A percentile compares a stretch with the other conserved stretches of the same genome.
Conservation (phyloP, 1,140 invertebrate genomes). For the Druon quercuslanigerum region DNA sequence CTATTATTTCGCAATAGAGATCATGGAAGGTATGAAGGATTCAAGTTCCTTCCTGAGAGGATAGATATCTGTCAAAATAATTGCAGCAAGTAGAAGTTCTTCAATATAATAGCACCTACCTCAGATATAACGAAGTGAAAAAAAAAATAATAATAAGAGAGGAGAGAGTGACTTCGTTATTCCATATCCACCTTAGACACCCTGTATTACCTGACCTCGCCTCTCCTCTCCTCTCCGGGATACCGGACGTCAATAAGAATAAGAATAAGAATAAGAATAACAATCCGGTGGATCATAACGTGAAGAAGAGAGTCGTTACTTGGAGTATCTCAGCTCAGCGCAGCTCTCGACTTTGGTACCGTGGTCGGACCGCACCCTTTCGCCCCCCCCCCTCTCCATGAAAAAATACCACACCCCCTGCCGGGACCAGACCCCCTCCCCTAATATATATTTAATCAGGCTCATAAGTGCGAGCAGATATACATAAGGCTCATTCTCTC, state of each 20-base stretch:
- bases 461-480: conserved; percentile 59
- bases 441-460: conserved; percentile 74
- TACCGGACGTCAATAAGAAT: conserved; percentile 55
- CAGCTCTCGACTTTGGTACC: conserved; percentile 44
- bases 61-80: too few species aligned
- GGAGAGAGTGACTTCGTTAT: conserved; percentile 31
- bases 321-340: conserved; percentile 36
- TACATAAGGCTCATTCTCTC: conserved; percentile 47
- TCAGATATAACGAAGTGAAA: too few species aligned
- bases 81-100: too few species aligned
- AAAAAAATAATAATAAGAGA: not conserved
- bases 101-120: too few species aligned
- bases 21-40: too few species aligned
- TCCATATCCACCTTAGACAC: conserved; percentile 20
- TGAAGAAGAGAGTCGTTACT: conserved; percentile 47
- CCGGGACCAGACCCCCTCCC: conserved; percentile 61
- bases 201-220: conserved; percentile 32
- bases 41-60: too few species aligned
- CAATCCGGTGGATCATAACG: conserved; percentile 54
- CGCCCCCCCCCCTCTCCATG: conserved; percentile 56
- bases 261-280: conserved; percentile 56
- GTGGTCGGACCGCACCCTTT: conserved; percentile 63
- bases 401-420: conserved; percentile 73
- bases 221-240: conserved; percentile 43
- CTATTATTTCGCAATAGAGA: too few species aligned